These are phyloP conservation scores for Rhogogaster chlorosoma DNA, from an alignment of 2,888 invertebrate genomes.

Conservation along the genomic window DNA sequence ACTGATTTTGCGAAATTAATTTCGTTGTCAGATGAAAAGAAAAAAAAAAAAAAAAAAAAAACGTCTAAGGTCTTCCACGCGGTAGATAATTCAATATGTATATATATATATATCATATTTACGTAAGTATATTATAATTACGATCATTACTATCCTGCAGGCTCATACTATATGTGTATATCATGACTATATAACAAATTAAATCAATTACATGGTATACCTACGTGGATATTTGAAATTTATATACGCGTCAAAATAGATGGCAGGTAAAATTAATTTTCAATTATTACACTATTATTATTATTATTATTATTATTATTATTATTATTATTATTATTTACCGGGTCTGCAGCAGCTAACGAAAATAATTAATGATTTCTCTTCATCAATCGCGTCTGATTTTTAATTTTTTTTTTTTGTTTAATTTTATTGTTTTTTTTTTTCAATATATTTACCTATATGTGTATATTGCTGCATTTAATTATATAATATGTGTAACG, in stretches of 20 bases:
- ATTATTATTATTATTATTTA: not conserved
- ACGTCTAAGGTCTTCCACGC: not conserved
- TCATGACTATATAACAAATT: not conserved
- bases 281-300: not conserved
- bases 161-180: not conserved
- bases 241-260: not conserved
- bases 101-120: not conserved
- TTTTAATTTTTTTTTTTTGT: not conserved
- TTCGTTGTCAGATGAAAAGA: not conserved
- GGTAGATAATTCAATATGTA: not conserved
- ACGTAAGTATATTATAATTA: not conserved
- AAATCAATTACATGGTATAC: not conserved
- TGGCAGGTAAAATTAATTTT: not conserved
- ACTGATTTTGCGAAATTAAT: not conserved
- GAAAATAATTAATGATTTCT: not conserved
- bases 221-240: not conserved
- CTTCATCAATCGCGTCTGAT: not conserved
- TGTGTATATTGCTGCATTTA: slow-evolving; percentile 1
- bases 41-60: no score
- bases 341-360: not conserved
- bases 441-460: not conserved
- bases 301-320: not conserved
- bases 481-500: not conserved
- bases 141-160: not conserved
- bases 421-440: not conserved